Evolutionary conservation across 2,113 vertebrate genomes (phyloP), one percentile per base, ranked within the genome.

Genomic region (Gorsachius goisagi): DNA sequence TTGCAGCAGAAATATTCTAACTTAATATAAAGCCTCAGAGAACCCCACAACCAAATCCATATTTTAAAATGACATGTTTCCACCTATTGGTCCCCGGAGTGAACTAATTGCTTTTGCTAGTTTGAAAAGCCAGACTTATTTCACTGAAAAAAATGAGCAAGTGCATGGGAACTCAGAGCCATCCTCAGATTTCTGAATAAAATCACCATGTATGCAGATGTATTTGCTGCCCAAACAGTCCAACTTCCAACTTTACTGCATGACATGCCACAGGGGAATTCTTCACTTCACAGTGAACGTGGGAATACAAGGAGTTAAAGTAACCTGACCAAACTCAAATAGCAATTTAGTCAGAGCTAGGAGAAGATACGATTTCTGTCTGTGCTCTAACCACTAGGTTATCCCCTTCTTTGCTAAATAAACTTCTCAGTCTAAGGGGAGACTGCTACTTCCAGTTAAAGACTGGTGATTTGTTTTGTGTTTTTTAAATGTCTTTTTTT

Each of bases 31-130:
- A 92, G 72, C 68, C 72, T 66, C 76, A 14, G 64, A 86, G 91
- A 86, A 53, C 68, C 44, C 68, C 81, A 94, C 69, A 66, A 93
- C 18, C 77, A 94, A 93, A 97, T 53, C 73, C 37, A 55, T 76
- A 88, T 94, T 82, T 95, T 47, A 76, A 95, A 88, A 91, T 84
- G 58, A 88, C 91, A 60, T 24, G 30, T 97, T 96, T 94, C 92
- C 49, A 81, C 89, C 85, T 85, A 85, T 94, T 87, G 55, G 76
- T 96, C 96, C 93, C 94, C 1, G 1, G 91, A 83, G 92, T 79
- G 47, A 87, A 82, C 37, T 88, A 93, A 97, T 89, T 80, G 83
- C 89, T 96, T 94, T 80, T 90, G 80, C 80, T 78, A 50, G 60
- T 92, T 95, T 74, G 59, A 92, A 96, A 96, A 95, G 80, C 37